These are phyloP conservation scores for Philhelius pedissequus DNA, from an alignment of 2,888 invertebrate species.

Conservation along the genomic window DNA sequence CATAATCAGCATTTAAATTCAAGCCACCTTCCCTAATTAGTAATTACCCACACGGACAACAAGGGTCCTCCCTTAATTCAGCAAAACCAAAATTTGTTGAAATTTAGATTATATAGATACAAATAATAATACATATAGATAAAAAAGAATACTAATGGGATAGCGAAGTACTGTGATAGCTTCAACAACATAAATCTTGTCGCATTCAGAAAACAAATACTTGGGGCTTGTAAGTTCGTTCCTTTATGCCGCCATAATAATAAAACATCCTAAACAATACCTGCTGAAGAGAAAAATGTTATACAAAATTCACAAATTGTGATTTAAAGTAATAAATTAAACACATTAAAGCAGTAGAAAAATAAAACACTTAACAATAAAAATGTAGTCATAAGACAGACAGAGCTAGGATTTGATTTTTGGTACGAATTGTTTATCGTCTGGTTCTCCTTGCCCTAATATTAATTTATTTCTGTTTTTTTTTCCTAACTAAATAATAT, in stretches of 20 bases:
- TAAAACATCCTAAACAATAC: constrained; percentile 45
- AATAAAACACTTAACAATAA: not conserved
- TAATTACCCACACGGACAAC: not conserved
- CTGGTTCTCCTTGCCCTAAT: constrained; percentile 31
- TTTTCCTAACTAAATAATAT: constrained; percentile 22
- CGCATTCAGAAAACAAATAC: constrained; percentile 58
- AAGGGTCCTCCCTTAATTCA: not conserved
- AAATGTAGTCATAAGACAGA: constrained; percentile 20
- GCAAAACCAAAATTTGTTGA: not conserved
- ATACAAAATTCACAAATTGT: constrained; percentile 15
- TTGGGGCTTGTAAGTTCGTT: constrained; percentile 67
- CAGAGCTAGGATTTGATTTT: constrained; percentile 58
- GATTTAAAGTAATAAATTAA: constrained; percentile 13
- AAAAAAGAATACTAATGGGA: constrained; percentile 58
- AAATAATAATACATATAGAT: not conserved
- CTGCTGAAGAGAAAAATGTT: constrained; percentile 31
- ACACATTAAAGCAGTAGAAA: constrained; percentile 22
- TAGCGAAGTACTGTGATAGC: constrained; percentile 77
- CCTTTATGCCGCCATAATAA: constrained; percentile 71
- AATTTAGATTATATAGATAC: not conserved
- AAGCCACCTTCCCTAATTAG: constrained; percentile 32
- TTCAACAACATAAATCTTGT: constrained; percentile 70
- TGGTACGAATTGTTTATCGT: constrained; percentile 38
- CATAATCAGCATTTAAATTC: too few relatives aligned
- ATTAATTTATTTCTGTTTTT: constrained; percentile 36